These are phyloP conservation scores for Ceyx margarethae DNA, from an alignment of 2,113 vertebrate genomes.

Conservation along the genomic window DNA sequence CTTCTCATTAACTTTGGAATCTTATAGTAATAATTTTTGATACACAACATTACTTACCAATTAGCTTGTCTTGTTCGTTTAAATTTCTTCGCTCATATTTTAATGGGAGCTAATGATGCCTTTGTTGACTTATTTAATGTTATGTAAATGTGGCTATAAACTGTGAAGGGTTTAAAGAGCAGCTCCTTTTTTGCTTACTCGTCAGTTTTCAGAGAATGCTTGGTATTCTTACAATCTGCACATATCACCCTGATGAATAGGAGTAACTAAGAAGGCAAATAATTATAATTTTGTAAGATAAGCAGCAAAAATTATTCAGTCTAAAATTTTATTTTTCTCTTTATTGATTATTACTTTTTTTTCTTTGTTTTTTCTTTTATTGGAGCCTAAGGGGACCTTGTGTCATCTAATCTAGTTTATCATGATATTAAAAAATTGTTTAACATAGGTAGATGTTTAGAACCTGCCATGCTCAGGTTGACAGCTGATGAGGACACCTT, in stretches of 20 bases:
- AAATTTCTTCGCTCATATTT: slow-evolving; percentile 96
- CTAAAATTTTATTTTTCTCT: slow-evolving; percentile 40
- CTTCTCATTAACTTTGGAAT: slow-evolving; percentile 94
- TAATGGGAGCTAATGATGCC: slow-evolving; percentile 99
- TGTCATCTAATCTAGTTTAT: slow-evolving; percentile 6
- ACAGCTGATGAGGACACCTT: background rate
- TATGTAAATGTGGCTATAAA: slow-evolving; percentile 86
- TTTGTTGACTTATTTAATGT: slow-evolving; percentile 88
- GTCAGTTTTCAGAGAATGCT: slow-evolving; percentile 68
- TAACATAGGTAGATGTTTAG: background rate
- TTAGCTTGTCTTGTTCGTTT: slow-evolving; percentile 95
- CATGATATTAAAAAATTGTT: background rate
- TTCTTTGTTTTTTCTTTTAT: background rate
- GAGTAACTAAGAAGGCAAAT: slow-evolving; percentile 60
- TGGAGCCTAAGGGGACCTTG: background rate
- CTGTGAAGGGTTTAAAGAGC: slow-evolving; percentile 82
- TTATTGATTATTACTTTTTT: background rate
- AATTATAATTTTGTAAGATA: slow-evolving; percentile 65
- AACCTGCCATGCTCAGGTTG: background rate
- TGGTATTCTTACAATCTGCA: slow-evolving; percentile 69
- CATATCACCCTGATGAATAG: slow-evolving; percentile 65
- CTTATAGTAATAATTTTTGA: slow-evolving; percentile 93
- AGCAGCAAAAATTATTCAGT: slow-evolving; percentile 56
- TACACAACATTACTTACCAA: slow-evolving; percentile 99
- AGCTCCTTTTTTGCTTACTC: slow-evolving; percentile 78